Evolutionary conservation across 2,888 invertebrate species (phyloP).

Genomic region (Galerucella nymphaeae): DNA sequence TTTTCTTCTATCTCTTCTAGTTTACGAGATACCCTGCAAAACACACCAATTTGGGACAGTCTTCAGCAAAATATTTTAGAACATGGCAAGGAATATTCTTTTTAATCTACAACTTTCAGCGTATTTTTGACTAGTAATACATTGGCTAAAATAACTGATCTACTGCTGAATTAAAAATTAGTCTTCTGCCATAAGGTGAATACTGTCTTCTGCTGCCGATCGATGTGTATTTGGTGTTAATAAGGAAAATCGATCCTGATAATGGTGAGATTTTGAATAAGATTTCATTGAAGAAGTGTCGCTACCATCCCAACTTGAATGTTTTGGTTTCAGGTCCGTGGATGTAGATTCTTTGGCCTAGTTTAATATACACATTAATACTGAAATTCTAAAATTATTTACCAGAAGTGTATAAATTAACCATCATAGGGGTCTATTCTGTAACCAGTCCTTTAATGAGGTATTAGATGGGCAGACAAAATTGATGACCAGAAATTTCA

Average conservation of each 20-base stretch:
- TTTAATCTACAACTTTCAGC: background rate
- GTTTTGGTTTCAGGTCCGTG: conserved; percentile 58
- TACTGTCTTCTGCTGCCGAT: conserved; percentile 69
- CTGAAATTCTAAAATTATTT: background rate
- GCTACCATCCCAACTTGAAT: conserved; percentile 60
- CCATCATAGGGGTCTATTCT: too few species aligned
- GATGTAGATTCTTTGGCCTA: conserved; percentile 56
- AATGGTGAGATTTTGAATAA: conserved; percentile 58
- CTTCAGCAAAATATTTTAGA: background rate
- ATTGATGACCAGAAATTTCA: too few species aligned
- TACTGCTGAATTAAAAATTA: conserved; percentile 43
- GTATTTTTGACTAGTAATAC: conserved; percentile 13
- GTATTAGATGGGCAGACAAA: too few species aligned
- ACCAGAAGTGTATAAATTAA: background rate
- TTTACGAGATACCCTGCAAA: too few species aligned
- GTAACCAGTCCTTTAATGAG: too few species aligned
- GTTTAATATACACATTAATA: conserved; percentile 4
- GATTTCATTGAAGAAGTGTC: conserved; percentile 58
- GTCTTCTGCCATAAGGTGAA: conserved; percentile 66
- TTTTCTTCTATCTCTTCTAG: too few species aligned
- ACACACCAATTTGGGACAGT: too few species aligned
- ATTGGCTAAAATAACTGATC: conserved; percentile 14
- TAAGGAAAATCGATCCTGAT: conserved; percentile 67
- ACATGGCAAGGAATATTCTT: background rate
- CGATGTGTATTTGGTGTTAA: conserved; percentile 68